phyloP scores from a whole-genome alignment of 2,113 vertebrate species.

The Heliornis fulica region DNA sequence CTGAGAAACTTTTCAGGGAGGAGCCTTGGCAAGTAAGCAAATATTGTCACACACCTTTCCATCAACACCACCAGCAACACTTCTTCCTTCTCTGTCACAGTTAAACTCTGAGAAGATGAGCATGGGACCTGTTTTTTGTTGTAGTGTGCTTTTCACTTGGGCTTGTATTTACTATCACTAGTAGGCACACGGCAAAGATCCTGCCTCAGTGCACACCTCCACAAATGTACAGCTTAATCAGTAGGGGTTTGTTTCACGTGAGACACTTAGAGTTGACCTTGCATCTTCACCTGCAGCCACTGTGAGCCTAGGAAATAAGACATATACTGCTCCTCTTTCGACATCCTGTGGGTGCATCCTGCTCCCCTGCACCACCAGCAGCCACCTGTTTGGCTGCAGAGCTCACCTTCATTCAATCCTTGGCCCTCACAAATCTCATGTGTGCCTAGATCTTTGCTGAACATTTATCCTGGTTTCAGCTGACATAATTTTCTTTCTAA shows the following conservation, averaged over 20 bases:
- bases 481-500: too few relatives aligned
- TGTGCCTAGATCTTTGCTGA: background rate
- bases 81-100: background rate
- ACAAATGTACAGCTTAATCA: background rate
- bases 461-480: background rate
- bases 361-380: background rate
- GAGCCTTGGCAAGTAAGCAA: background rate
- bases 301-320: background rate
- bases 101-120: background rate
- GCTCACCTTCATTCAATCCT: background rate
- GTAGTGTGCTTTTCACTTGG: background rate
- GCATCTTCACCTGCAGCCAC: background rate
- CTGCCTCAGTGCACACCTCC: rapidly evolving
- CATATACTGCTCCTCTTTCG: background rate
- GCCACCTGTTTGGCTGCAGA: background rate
- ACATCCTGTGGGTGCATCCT: background rate
- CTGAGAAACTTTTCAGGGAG: background rate
- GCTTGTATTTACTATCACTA: background rate
- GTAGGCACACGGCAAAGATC: background rate
- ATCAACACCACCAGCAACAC: background rate
- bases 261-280: background rate
- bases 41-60: background rate
- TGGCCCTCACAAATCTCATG: background rate
- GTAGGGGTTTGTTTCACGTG: background rate
- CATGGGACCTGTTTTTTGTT: background rate